Conservation (phyloP, 2,797 vertebrate genomes). For the Cuculus canorus region DNA sequence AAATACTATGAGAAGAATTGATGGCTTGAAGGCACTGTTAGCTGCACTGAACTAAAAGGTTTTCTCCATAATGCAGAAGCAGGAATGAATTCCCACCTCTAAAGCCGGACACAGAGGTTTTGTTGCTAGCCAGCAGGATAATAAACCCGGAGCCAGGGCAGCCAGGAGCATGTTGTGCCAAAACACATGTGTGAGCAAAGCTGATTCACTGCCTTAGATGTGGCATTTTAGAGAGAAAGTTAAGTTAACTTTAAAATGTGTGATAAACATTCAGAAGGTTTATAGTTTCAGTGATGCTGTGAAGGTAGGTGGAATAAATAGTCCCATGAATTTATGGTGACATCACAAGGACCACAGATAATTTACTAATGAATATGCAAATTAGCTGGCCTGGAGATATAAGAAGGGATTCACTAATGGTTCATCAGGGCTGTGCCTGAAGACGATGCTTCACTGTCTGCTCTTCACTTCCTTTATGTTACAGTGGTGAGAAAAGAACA, state of each 20-base stretch:
- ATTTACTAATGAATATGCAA: not conserved
- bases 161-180: fast-evolving
- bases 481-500: not conserved
- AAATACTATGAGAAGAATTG: not conserved
- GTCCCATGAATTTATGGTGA: too few relatives aligned
- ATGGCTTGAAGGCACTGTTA: not conserved
- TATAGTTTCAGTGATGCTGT: fast-evolving
- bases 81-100: not conserved
- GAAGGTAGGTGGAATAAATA: not conserved
- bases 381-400: not conserved
- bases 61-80: not conserved
- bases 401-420: not conserved
- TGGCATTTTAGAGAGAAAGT: fast-evolving
- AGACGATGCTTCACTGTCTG: not conserved
- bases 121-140: not conserved
- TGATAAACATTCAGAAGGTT: not conserved
- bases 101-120: not conserved
- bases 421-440: not conserved
- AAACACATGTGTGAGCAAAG: fast-evolving
- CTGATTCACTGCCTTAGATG: not conserved
- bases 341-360: not conserved
- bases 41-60: not conserved
- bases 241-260: fast-evolving
- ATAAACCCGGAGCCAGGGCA: fast-evolving
- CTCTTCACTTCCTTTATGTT: not conserved